Percentiles rank a stretch among this genome's conserved stretches.
phyloP scores from a whole-genome alignment of 92 coral and sea anemone species.

The Plumapathes pennacea region DNA sequence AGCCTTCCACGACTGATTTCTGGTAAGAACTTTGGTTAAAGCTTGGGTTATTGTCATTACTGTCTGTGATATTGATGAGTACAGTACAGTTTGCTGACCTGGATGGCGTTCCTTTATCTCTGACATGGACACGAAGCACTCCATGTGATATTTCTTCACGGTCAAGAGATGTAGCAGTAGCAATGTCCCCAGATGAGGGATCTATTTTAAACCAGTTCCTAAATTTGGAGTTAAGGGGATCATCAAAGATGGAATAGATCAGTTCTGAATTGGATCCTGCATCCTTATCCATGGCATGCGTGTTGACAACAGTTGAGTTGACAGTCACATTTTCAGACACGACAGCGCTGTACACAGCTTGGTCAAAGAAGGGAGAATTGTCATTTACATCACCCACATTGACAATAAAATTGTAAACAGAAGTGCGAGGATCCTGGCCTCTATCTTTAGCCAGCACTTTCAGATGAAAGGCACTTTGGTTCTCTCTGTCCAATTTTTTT shows the following conservation, averaged over 20 bases:
- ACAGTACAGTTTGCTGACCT: constrained; percentile 80
- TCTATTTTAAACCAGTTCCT: constrained; percentile 74
- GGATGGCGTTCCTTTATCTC: constrained; percentile 72
- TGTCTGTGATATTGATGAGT: constrained; percentile 66
- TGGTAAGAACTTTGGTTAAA: constrained; percentile 63
- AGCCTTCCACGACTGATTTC: constrained; percentile 63
- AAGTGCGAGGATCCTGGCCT: constrained; percentile 65
- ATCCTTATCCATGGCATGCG: constrained; percentile 79
- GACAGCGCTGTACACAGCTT: constrained; percentile 46
- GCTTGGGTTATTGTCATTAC: constrained; percentile 84
- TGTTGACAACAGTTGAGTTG: constrained; percentile 50
- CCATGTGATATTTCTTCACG: constrained; percentile 69
- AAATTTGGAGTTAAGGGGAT: constrained; percentile 20
- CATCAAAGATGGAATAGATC: constrained; percentile 53
- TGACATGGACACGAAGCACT: constrained; percentile 53
- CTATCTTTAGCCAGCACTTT: constrained; percentile 72
- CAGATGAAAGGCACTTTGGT: constrained; percentile 12
- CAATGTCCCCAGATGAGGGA: constrained; percentile 64
- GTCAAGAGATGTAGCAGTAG: constrained; percentile 64
- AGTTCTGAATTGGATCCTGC: constrained; percentile 56
- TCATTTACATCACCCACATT: constrained; percentile 93
- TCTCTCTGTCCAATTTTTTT: constrained; percentile 74
- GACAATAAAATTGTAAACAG: constrained; percentile 51
- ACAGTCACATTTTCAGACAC: constrained; percentile 67
- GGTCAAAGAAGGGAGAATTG: constrained; percentile 79